Evolutionary conservation across 2,888 invertebrate species (phyloP), one percentile per base, ranked within the genome.

Genomic region (Aphrophora alni): DNA sequence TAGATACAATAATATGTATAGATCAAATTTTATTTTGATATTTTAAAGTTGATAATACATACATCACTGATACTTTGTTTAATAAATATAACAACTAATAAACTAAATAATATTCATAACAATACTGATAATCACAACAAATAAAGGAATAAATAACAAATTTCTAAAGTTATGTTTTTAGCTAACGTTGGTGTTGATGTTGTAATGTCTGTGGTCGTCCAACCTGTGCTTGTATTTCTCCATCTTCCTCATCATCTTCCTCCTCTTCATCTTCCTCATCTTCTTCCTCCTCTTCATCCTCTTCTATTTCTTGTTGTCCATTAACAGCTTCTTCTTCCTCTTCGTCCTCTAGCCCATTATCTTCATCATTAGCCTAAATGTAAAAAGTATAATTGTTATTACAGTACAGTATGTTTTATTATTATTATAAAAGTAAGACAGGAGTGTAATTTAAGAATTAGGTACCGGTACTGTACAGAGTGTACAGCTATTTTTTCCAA

Each of bases 201-300:
- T 72, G 78, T 38, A 78, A 73, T 59, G 73, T 73, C 33, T 78
- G 78, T 28, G 78, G 78, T 25, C 68, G 72, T 73, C 78, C 78
- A 33, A 78, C 59, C 25, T 78, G 73, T 59, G 44, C 72, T 51
- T 78, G 72, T 78, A 21, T 33, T n/a, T 72, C 78, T 51, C 33
- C 72, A 14, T 78, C 73, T n/a, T 72, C 72, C 24, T 78, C 78
- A 10, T 78, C 78, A 10, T 78, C 78, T 25, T 78, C 78, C n/a
- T 78, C 78, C 25, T 77, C 77, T 17, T 77, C 77, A 17, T 77
- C 77, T 10, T 69, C 77, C 17, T 33, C 77, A 14, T 77, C 77
- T 69, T 77, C 77, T 25, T 70, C 77, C 25, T 77, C 75, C 26
- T 69, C 27, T 21, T 75, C 75, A 24, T 76, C 76, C 27, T 76